Percentiles rank a stretch among this genome's conserved stretches.
Conservation (phyloP, 1,140 invertebrate species). For the Andrena cerasifolii region DNA sequence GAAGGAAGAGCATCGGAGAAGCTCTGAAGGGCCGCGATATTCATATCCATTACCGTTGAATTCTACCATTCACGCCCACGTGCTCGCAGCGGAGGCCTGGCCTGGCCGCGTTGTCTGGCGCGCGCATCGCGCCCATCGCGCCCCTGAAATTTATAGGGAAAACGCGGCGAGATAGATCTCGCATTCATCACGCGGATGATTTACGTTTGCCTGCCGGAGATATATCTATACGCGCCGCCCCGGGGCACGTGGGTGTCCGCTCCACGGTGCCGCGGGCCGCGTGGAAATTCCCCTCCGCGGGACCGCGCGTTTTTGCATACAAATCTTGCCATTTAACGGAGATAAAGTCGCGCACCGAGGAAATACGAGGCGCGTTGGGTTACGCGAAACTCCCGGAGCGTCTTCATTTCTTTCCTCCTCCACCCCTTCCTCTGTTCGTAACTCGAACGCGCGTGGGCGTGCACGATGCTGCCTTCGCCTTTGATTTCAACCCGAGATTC, state of each 20-base stretch:
- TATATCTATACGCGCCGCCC: slow-evolving; percentile 7
- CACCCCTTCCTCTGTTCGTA: background rate
- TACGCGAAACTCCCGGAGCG: background rate
- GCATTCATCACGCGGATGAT: slow-evolving; percentile 68
- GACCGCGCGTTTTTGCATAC: slow-evolving; percentile 22
- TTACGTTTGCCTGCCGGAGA: slow-evolving; percentile 55
- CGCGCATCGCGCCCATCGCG: slow-evolving; percentile 62
- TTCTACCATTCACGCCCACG: slow-evolving; percentile 52
- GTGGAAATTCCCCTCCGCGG: too few species aligned
- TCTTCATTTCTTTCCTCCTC: background rate
- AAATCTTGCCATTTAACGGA: slow-evolving; percentile 6
- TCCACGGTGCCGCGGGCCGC: too few species aligned
- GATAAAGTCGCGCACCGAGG: background rate
- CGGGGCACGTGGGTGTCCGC: slow-evolving; percentile 49
- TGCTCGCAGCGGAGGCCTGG: slow-evolving; percentile 34
- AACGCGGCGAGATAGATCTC: slow-evolving; percentile 67
- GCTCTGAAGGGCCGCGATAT: slow-evolving; percentile 43
- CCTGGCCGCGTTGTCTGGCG: slow-evolving; percentile 33
- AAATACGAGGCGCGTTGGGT: slow-evolving; percentile 15
- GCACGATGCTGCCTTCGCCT: background rate
- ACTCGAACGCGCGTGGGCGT: background rate
- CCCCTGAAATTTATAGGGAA: slow-evolving; percentile 66
- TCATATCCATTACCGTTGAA: slow-evolving; percentile 60
- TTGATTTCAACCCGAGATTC: background rate
- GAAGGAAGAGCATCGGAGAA: too few species aligned